phyloP scores from a whole-genome alignment of 2,888 invertebrate species.

The Tachystola acroxantha region DNA sequence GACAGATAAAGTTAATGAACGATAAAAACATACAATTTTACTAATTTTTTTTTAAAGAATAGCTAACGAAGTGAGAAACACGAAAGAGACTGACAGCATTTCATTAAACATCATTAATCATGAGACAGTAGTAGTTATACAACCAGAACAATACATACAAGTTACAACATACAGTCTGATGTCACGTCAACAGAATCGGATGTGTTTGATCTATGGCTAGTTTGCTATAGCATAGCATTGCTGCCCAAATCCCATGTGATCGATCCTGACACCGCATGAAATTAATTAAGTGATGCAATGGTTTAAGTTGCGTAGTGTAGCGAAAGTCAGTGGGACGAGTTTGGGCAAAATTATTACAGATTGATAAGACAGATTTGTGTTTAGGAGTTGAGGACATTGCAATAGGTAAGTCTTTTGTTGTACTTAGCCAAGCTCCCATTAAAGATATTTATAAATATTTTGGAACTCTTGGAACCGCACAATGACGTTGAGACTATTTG shows the following conservation, averaged over 20 bases:
- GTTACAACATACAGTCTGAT: background rate
- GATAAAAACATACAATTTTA: too few relatives aligned
- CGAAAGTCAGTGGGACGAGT: constrained; percentile 4
- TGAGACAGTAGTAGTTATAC: background rate
- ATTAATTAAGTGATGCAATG: constrained; percentile 48
- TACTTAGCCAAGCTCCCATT: too few relatives aligned
- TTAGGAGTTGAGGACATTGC: background rate
- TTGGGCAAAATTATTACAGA: background rate
- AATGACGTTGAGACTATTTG: too few relatives aligned
- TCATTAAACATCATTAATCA: background rate
- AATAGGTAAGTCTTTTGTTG: too few relatives aligned
- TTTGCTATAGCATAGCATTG: background rate
- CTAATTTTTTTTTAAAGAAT: too few relatives aligned
- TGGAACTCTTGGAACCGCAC: too few relatives aligned
- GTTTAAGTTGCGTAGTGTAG: constrained; percentile 13
- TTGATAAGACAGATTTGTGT: background rate
- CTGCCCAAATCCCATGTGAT: constrained; percentile 48
- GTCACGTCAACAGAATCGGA: constrained; percentile 52
- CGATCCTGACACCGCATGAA: constrained; percentile 56
- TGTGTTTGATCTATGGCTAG: constrained; percentile 43
- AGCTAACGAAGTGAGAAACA: too few relatives aligned
- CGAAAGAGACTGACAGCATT: background rate
- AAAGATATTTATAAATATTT: too few relatives aligned
- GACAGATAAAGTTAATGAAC: too few relatives aligned
- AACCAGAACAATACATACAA: background rate